A percentile compares a stretch with the other conserved stretches of the same genome.
These are phyloP conservation scores for Halisarca cf. caerulea DNA, from an alignment of 37 sponge, comb jelly and placozoan genomes.

Conservation along the genomic window DNA sequence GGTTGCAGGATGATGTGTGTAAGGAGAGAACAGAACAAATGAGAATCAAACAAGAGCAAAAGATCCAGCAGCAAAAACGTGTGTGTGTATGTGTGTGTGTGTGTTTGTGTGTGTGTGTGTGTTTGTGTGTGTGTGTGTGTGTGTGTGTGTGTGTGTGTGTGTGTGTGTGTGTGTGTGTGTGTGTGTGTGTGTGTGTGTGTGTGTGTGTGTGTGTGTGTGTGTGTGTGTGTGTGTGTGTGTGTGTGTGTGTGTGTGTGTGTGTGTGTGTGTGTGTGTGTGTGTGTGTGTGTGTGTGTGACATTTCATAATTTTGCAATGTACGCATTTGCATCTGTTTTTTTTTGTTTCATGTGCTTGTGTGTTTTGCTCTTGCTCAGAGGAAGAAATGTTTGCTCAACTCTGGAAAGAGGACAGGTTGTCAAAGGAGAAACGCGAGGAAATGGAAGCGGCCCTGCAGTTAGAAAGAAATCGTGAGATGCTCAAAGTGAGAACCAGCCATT, in stretches of 20 bases:
- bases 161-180: constrained; percentile 24
- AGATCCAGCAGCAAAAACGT: constrained; percentile 68
- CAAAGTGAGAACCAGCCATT: constrained; percentile 39
- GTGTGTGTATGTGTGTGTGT: not conserved
- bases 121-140: constrained; percentile 23
- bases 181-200: constrained; percentile 24
- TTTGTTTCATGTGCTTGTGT: not conserved
- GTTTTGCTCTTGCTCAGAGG: constrained; percentile 81
- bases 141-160: not conserved
- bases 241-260: not conserved
- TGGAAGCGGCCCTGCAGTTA: constrained; percentile 81
- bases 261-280: constrained; percentile 18
- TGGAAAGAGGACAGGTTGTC: constrained; percentile 89
- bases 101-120: not conserved
- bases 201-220: not conserved
- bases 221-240: constrained; percentile 20
- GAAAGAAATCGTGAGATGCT: constrained; percentile 88
- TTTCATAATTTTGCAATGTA: not conserved
- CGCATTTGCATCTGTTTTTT: not conserved
- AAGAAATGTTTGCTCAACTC: constrained; percentile 85
- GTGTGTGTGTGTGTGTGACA: not conserved
- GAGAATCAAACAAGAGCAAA: constrained; percentile 65
- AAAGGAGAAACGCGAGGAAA: constrained; percentile 92
- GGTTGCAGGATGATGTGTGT: constrained; percentile 73
- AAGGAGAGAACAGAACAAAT: constrained; percentile 87